These are phyloP conservation scores for Drosophila rhopaloa DNA, from an alignment of 1,140 invertebrate species.

Conservation along the genomic window DNA sequence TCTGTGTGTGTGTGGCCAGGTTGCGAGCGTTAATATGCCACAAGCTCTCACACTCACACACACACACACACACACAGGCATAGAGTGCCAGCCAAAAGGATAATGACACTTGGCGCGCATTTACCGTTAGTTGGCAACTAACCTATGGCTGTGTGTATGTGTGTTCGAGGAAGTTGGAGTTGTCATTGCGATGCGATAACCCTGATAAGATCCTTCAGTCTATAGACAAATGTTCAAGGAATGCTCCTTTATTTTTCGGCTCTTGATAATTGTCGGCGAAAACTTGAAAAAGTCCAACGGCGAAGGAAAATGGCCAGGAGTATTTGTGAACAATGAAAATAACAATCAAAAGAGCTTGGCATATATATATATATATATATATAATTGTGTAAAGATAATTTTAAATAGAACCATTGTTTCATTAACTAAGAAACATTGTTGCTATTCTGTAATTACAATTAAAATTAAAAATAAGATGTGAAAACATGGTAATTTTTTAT, in stretches of 20 bases:
- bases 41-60: constrained; percentile 25
- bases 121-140: constrained; percentile 75
- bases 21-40: constrained; percentile 40
- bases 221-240: constrained; percentile 41
- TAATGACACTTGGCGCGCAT: constrained; percentile 79
- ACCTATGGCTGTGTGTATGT: constrained; percentile 31
- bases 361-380: too few species aligned
- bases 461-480: too few species aligned
- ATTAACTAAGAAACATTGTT: too few species aligned
- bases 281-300: constrained; percentile 13
- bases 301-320: not conserved
- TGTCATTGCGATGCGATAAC: constrained; percentile 55
- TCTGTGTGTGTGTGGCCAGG: constrained; percentile 31
- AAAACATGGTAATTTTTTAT: too few species aligned
- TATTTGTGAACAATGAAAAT: constrained; percentile 2
- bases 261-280: constrained; percentile 26
- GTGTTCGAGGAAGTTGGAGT: constrained; percentile 32
- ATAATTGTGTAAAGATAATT: too few species aligned
- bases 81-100: constrained; percentile 72
- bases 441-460: too few species aligned
- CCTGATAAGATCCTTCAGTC: constrained; percentile 50
- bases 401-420: too few species aligned
- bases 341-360: not conserved
- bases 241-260: constrained; percentile 30
- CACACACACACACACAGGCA: constrained; percentile 1